Percentiles rank a stretch among this genome's conserved stretches.
phyloP scores from a whole-genome alignment of 2,888 invertebrate genomes.

The Crepidodera aurea region DNA sequence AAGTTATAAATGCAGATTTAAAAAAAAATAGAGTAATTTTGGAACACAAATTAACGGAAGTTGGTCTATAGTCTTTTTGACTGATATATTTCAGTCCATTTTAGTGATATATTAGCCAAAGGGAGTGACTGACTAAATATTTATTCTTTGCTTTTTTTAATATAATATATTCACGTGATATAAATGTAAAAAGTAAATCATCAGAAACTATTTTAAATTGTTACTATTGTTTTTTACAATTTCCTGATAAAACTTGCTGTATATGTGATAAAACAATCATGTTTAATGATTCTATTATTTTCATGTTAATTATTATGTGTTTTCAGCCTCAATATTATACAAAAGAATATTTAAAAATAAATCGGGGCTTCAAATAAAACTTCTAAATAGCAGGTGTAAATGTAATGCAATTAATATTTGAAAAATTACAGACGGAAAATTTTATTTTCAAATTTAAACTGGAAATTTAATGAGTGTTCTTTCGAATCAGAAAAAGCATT shows the following conservation, averaged over 20 bases:
- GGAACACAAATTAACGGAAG: neutral
- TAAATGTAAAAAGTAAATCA: neutral
- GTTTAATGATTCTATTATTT: neutral
- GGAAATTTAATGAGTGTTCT: too few relatives aligned
- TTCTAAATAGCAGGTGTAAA: too few relatives aligned
- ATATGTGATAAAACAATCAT: constrained; percentile 18
- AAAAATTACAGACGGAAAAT: too few relatives aligned
- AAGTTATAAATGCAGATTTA: neutral
- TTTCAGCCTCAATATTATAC: constrained; percentile 8
- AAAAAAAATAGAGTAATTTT: constrained; percentile 8
- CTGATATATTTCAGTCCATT: constrained; percentile 10
- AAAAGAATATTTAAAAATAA: too few relatives aligned
- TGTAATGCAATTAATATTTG: too few relatives aligned
- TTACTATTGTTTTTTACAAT: neutral
- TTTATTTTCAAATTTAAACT: too few relatives aligned
- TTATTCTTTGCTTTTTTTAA: constrained; percentile 11
- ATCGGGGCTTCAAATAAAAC: too few relatives aligned
- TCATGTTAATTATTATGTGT: neutral
- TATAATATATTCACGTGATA: neutral
- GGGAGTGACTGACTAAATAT: neutral
- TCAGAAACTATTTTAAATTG: neutral
- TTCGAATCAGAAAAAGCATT: neutral
- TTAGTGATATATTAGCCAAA: constrained; percentile 12
- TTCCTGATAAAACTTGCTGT: neutral
- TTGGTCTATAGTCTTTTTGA: constrained; percentile 6